Percentiles rank a stretch among this genome's conserved stretches.
phyloP scores from a whole-genome alignment of 2,888 invertebrate genomes.

The Neoascia interrupta region DNA sequence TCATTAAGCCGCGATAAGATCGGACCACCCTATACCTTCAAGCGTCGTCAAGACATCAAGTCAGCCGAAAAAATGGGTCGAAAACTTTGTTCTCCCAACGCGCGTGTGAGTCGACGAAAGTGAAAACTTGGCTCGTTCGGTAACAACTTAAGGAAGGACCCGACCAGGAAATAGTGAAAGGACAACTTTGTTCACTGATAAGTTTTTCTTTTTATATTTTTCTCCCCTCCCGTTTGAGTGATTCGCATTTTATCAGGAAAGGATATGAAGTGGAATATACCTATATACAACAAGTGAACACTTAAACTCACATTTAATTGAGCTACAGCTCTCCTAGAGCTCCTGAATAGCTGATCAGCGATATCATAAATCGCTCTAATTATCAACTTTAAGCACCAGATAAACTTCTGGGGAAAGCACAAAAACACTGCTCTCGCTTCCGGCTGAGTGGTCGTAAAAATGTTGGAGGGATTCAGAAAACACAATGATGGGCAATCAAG shows the following conservation, averaged over 20 bases:
- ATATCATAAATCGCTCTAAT: slow-evolving; percentile 31
- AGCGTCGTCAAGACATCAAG: slow-evolving; percentile 11
- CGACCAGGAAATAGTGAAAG: slow-evolving; percentile 33
- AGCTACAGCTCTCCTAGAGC: not conserved
- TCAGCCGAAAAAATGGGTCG: slow-evolving; percentile 3
- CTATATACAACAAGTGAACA: slow-evolving; percentile 4
- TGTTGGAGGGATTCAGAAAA: not conserved
- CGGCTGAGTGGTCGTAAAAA: too few species aligned
- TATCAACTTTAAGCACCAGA: slow-evolving; percentile 11
- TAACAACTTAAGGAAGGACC: not conserved
- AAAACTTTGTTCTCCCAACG: slow-evolving; percentile 33
- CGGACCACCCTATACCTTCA: too few species aligned
- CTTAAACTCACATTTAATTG: not conserved
- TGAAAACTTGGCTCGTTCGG: slow-evolving; percentile 36
- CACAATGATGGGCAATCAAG: slow-evolving; percentile 3
- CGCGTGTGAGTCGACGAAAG: slow-evolving; percentile 10
- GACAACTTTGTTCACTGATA: slow-evolving; percentile 24
- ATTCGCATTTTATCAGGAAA: slow-evolving; percentile 16
- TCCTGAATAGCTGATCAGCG: slow-evolving; percentile 13
- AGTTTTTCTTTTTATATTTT: not conserved
- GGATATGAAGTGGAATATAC: slow-evolving; percentile 7
- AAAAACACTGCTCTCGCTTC: not conserved
- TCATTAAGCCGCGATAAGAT: slow-evolving; percentile 22
- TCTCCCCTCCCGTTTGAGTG: not conserved
- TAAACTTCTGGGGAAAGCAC: slow-evolving; percentile 20